Evolutionary conservation across 2,888 invertebrate genomes (phyloP), one percentile per base, ranked within the genome.

Genomic region (Epistrophe grossulariae): DNA sequence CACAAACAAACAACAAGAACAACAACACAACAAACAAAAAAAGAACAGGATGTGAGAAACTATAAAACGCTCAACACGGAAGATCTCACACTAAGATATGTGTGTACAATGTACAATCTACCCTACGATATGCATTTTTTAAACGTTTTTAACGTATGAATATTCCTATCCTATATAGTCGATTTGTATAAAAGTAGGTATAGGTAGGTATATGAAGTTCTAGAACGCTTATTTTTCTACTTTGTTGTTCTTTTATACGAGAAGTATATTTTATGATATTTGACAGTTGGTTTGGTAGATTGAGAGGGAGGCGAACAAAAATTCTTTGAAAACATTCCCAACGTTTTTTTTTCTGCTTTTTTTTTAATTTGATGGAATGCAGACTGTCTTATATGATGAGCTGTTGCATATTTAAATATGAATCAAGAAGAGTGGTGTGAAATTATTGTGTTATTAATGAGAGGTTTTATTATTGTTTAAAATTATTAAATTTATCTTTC

Each of bases 11-110:
- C 13, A 19, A 19, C 40, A 24, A 40, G 28, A 50, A 70, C n/a
- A 48, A 31, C 7, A 31, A 31, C 4, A 31, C 4, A 31, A 52
- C 64, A 17, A 62, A 31, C 4, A 31, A 52, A 70, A 17, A 62
- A 15, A 19, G 19, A 62, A 62, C 85, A 85, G 85, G 85, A 85
- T 85, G 85, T 81, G 78, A 78, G 52, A 66, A 85, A 85, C 85
- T 85, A 85, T 85, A 79, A 84, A 85, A 85, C 82, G 40, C 52
- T 82, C 85, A 85, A 74, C 82, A 72, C 81, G 13, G 45, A 38
- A 70, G 71, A 85, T 85, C 78, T 52, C 78, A 74, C 73, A 79
- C 57, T 6, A 48, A 48, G 81, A 85, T 85, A 55, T 7, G 15
- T 24, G 24, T 24, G 24, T 24, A 24, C 24, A 24, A 24, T 24